phyloP scores from a whole-genome alignment of 2,797 vertebrate species.

The Botia kubotai region DNA sequence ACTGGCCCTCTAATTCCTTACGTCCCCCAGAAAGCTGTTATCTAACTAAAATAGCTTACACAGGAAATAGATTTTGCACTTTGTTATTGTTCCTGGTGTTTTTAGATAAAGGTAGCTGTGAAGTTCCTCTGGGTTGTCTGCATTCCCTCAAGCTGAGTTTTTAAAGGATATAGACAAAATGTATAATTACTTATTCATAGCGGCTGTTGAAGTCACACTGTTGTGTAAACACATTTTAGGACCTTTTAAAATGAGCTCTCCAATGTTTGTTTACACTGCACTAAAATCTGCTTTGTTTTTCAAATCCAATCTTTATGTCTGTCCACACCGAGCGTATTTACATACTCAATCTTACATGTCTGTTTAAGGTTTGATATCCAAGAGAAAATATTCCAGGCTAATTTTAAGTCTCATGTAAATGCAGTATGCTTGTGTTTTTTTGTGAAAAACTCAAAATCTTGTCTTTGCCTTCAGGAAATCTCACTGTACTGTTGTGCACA shows the following conservation, averaged over 20 bases:
- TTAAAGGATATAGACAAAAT: conserved; percentile 51
- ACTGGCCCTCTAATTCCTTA: conserved; percentile 41
- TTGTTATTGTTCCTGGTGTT: conserved; percentile 63
- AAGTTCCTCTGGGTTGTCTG: conserved; percentile 25
- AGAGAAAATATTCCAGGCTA: neutral
- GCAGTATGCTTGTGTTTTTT: too few relatives aligned
- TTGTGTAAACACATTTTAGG: neutral
- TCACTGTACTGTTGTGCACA: neutral
- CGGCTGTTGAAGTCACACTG: conserved; percentile 62
- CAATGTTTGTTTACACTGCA: neutral
- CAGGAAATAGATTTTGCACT: conserved; percentile 49
- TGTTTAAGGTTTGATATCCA: neutral
- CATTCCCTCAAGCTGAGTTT: conserved; percentile 5
- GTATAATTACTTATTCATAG: conserved; percentile 68
- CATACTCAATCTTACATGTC: neutral
- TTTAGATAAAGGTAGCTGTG: conserved; percentile 68
- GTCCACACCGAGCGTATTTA: neutral
- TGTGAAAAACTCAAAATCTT: too few relatives aligned
- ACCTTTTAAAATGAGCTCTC: neutral
- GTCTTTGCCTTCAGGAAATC: neutral
- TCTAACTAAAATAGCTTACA: conserved; percentile 67
- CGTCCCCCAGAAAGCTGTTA: conserved; percentile 62
- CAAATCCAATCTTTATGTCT: neutral
- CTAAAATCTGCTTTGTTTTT: neutral
- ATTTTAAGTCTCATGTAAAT: too few relatives aligned